phyloP scores from a whole-genome alignment of 2,797 vertebrate genomes.

The Coranthus polyacanthus region DNA sequence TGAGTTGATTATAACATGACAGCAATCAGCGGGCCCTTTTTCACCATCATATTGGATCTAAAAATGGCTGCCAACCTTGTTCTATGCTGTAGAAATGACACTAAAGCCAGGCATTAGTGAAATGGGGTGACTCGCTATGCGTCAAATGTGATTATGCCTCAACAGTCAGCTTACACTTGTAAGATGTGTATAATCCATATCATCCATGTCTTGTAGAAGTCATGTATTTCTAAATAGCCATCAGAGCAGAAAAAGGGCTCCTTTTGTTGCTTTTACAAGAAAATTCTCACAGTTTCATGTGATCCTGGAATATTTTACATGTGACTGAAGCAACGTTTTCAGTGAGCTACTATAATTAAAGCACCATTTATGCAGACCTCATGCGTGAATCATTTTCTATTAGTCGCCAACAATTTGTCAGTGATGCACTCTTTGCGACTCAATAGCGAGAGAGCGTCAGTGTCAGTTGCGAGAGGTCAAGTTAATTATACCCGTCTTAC shows the following conservation, averaged over 20 bases:
- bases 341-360: slow-evolving; percentile 23
- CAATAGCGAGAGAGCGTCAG: slow-evolving; percentile 22
- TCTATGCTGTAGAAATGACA: slow-evolving; percentile 29
- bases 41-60: slow-evolving; percentile 26
- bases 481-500: slow-evolving; percentile 52
- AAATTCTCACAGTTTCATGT: background rate
- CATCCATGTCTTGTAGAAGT: background rate
- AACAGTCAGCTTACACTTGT: slow-evolving; percentile 6
- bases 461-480: slow-evolving; percentile 37
- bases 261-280: background rate
- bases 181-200: slow-evolving; percentile 36
- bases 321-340: background rate
- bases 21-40: slow-evolving; percentile 55
- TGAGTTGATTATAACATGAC: slow-evolving; percentile 54
- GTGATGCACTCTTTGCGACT: slow-evolving; percentile 37
- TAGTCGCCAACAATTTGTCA: slow-evolving; percentile 44
- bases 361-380: slow-evolving; percentile 31
- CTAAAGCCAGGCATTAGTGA: slow-evolving; percentile 47
- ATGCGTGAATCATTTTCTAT: slow-evolving; percentile 56
- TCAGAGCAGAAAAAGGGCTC: background rate
- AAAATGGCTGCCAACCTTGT: slow-evolving; percentile 39
- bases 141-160: slow-evolving; percentile 47
- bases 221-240: background rate
- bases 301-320: no score
- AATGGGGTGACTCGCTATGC: slow-evolving; percentile 38